A percentile compares a stretch with the other conserved stretches of the same genome.
Conservation (phyloP, 2,797 vertebrate species). For the Distichodus sexfasciatus region DNA sequence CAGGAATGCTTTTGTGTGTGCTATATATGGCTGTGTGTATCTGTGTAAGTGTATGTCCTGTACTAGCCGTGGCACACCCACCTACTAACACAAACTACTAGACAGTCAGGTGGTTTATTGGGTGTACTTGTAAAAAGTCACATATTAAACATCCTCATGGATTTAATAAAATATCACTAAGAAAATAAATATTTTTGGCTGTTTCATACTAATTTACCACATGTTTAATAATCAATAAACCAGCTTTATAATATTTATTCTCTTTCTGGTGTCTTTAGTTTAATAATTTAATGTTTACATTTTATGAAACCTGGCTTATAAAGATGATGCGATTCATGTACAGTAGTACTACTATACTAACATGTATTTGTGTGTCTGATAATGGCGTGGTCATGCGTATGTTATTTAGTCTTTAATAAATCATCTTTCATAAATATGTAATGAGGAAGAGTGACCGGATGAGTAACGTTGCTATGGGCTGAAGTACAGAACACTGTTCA, state of each 20-base stretch:
- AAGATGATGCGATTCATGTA: too few species aligned
- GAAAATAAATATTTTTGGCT: not conserved
- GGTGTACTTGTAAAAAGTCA: not conserved
- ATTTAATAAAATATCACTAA: not conserved
- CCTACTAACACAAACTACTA: not conserved
- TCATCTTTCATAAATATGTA: conserved; percentile 30
- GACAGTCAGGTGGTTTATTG: not conserved
- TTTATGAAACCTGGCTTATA: too few species aligned
- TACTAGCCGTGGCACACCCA: conserved; percentile 8
- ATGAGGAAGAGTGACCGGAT: conserved; percentile 2
- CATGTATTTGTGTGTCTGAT: not conserved
- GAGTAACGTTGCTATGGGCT: too few species aligned
- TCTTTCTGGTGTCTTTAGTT: too few species aligned
- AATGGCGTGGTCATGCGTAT: conserved; percentile 11
- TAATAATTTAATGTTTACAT: too few species aligned
- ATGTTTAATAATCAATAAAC: too few species aligned
- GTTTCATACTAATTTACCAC: not conserved
- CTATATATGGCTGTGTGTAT: conserved; percentile 17
- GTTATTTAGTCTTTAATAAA: conserved; percentile 34
- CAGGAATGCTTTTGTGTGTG: conserved; percentile 2
- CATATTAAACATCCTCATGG: not conserved
- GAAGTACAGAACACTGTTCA: not conserved
- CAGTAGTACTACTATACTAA: not conserved
- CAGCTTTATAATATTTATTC: too few species aligned
- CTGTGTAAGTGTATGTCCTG: conserved; percentile 37